phyloP scores from a whole-genome alignment of 1,140 invertebrate species.

The Sesamia nonagrioides region DNA sequence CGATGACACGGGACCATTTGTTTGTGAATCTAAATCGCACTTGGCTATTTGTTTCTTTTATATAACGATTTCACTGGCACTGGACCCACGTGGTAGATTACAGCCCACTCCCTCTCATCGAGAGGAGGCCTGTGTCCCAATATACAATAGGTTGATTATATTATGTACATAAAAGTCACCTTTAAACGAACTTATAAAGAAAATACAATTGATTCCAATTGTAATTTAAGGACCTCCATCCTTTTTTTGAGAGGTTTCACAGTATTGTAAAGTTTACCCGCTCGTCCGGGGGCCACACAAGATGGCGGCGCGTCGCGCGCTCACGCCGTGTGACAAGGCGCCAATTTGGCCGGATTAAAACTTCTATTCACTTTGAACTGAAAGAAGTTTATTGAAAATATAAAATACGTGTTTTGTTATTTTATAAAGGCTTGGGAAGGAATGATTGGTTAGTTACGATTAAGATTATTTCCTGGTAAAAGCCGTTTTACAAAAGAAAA shows the following conservation, averaged over 20 bases:
- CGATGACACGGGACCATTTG: no score
- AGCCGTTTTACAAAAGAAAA: no score
- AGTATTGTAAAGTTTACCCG: not conserved
- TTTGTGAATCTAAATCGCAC: no score
- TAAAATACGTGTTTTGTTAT: constrained; percentile 45
- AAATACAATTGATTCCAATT: no score
- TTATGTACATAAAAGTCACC: no score
- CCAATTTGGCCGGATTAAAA: constrained; percentile 53
- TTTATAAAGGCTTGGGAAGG: constrained; percentile 15
- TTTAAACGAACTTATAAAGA: no score
- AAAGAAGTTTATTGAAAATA: constrained; percentile 51
- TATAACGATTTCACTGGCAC: no score
- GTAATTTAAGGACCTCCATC: not conserved
- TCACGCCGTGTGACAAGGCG: constrained; percentile 47
- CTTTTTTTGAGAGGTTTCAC: not conserved
- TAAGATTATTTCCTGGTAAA: not conserved
- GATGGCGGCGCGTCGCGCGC: constrained; percentile 35
- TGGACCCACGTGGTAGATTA: no score
- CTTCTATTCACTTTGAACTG: constrained; percentile 47
- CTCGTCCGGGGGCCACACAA: constrained; percentile 1
- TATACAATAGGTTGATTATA: no score
- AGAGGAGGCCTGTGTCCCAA: no score
- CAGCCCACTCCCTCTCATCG: no score
- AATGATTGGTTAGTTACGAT: not conserved
- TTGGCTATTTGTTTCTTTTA: no score